A percentile compares a stretch with the other conserved stretches of the same genome.
Evolutionary conservation across 1,140 invertebrate genomes (phyloP).

Genomic region (Zophobas atratus): DNA sequence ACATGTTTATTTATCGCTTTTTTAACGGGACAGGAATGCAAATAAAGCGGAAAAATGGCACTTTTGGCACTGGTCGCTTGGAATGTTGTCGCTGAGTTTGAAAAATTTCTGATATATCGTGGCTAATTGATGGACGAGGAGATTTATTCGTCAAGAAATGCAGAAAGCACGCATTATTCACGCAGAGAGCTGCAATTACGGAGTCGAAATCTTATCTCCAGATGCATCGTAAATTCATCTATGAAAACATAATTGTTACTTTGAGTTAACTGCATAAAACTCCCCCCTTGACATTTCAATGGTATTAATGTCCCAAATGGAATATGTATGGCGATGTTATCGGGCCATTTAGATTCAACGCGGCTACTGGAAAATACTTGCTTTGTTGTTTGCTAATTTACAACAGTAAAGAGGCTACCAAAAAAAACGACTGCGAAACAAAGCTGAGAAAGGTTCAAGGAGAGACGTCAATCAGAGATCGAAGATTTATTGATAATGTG

Average conservation of each 20-base stretch:
- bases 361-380: slow-evolving; percentile 24
- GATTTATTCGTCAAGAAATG: slow-evolving; percentile 37
- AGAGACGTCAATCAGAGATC: too few relatives aligned
- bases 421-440: too few relatives aligned
- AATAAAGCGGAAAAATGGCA: slow-evolving; percentile 3
- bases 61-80: neutral
- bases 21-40: slow-evolving; percentile 26
- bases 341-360: slow-evolving; percentile 1
- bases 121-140: slow-evolving; percentile 28
- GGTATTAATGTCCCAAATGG: slow-evolving; percentile 15
- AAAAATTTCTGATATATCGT: slow-evolving; percentile 1
- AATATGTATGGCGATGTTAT: slow-evolving; percentile 36
- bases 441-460: too few relatives aligned
- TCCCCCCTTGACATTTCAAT: slow-evolving; percentile 25
- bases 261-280: slow-evolving; percentile 27
- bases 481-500: too few relatives aligned
- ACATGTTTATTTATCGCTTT: slow-evolving; percentile 16
- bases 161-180: slow-evolving; percentile 28
- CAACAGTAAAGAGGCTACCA: neutral
- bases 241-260: slow-evolving; percentile 42
- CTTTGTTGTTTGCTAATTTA: slow-evolving; percentile 29
- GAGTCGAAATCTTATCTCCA: slow-evolving; percentile 29
- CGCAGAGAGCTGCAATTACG: slow-evolving; percentile 22
- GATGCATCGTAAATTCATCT: slow-evolving; percentile 20
- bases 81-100: neutral